These are phyloP conservation scores for Ferrisia virgata DNA, from an alignment of 2,888 invertebrate species.

Conservation along the genomic window DNA sequence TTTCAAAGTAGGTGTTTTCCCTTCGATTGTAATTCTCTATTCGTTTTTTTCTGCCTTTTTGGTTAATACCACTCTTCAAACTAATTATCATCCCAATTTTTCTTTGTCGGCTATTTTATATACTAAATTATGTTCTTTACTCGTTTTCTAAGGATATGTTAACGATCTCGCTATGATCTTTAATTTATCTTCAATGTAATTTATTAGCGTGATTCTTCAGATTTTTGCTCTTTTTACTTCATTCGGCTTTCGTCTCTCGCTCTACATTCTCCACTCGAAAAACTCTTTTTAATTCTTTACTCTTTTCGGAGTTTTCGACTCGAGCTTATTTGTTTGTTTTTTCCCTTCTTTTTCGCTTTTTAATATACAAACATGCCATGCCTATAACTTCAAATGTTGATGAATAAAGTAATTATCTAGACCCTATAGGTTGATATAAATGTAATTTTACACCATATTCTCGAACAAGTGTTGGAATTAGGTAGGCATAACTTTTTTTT, in stretches of 20 bases:
- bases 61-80: slow-evolving; percentile 36
- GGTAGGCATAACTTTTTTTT: not conserved
- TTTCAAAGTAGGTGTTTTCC: slow-evolving; percentile 34
- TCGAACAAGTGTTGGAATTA: not conserved
- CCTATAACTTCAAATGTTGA: slow-evolving; percentile 12
- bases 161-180: slow-evolving; percentile 46
- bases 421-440: not conserved
- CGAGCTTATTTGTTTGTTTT: not conserved
- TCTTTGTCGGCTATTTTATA: slow-evolving; percentile 46
- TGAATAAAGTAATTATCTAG: slow-evolving; percentile 40
- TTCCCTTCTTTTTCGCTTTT: not conserved
- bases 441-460: not conserved
- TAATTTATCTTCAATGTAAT: slow-evolving; percentile 48
- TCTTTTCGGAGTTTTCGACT: not conserved
- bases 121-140: slow-evolving; percentile 48
- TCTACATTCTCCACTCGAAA: not conserved
- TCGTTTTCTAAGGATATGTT: slow-evolving; percentile 45
- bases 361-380: slow-evolving; percentile 20
- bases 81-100: slow-evolving; percentile 38
- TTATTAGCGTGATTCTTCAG: slow-evolving; percentile 47
- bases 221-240: slow-evolving; percentile 29
- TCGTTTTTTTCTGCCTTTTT: slow-evolving; percentile 34
- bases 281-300: not conserved
- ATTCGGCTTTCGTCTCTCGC: not conserved
- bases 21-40: slow-evolving; percentile 32